Evolutionary conservation across 2,113 vertebrate species (phyloP), one percentile per base, ranked within the genome.

Genomic region (Choloepus hoffmanni): DNA sequence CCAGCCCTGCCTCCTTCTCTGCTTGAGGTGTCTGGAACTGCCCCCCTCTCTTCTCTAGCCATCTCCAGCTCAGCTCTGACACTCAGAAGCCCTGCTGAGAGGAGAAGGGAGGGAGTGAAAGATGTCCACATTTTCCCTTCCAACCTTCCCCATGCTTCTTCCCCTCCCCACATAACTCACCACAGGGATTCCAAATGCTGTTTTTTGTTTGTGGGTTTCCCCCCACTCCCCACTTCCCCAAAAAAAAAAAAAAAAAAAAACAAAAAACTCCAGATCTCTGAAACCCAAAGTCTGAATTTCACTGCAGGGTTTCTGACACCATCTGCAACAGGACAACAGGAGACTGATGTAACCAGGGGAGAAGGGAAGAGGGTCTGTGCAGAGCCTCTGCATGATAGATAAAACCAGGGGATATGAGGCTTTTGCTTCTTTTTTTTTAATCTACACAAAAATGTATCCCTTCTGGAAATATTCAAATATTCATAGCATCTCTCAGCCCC

Each of bases 101-200:
- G 65, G 6, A 82, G 9, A n/a, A 19, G 16, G 1, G 30, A 58
- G 15, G 58, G 58, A 50, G 21, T 53, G 16, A 76, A 18, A 70
- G 36, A 53, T 9, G 24, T 72, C 2, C 0, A n/a, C 15, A 3
- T 45, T 16, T 89, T 89, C 85, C 60, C 26, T 84, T 88, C 90
- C 94, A 82, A 8, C 48, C 48, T 89, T 84, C 65, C 13, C 74
- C 76, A 26, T 0, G 0, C 60, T 82, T 58, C 24, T 14, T 45
- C 62, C 62, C 68, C 24, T 93, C 68, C 43, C 74, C 36, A 48
- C 45, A 76, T n/a, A 88, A 53, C 60, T 96, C 53, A 73, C 94
- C 93, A 36, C 65, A 88, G 72, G 90, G 95, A 82, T 73, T 63
- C 85, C 8, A 1, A 76, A 55, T 77, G 45, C 78, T 67, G 30